Base-by-base conservation (phyloP, 1,140 invertebrate species). In the Leguminivora glycinivorella region DNA sequence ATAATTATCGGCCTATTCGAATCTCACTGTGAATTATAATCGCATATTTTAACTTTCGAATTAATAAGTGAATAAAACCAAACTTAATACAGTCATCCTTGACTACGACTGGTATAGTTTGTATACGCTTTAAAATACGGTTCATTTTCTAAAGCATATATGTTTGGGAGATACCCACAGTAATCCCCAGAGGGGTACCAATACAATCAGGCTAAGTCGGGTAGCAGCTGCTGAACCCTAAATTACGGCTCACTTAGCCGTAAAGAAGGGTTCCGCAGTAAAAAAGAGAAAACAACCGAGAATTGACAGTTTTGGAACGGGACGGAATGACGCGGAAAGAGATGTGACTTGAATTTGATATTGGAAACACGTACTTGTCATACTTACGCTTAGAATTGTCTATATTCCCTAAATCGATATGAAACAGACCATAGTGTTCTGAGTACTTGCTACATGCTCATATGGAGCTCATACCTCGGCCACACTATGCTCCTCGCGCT, bases 131-230 rank as follows among this genome's bases (percentile, higher is more conserved):
- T 63, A 19, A 10, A 17, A 29, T 26, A 63, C 14, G 58, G 26
- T 63, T 19, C 14, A 29, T 34, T 31, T 63, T 63, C 1, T 29
- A 34, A n/a, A 17, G 3, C n/a, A 7, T 7, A n/a, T 17, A n/a
- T 9, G 25, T 67, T 60, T 38, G 31, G 38, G 56, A 72, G 70
- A 12, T 38, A 34, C 1, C 40, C 75, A 73, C 60, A 63, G 58
- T 71, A 76, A 73, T 77, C 72, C 75, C 71, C 78, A 85, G 83
- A 82, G 71, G 56, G 67, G 70, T 74, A 78, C 77, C 79, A 84
- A 89, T 88, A 87, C 87, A 87, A 89, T 88, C 83, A 88, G 77
- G 83, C 86, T 89, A 88, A 88, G 76, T 72, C 75, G 77, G 69
- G 77, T 71, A 78, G 78, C 87, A 87, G 87, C 83, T 88, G 87